Evolutionary conservation across 2,113 vertebrate species (phyloP), one percentile per base, ranked within the genome.

Genomic region (Sialia sialis): DNA sequence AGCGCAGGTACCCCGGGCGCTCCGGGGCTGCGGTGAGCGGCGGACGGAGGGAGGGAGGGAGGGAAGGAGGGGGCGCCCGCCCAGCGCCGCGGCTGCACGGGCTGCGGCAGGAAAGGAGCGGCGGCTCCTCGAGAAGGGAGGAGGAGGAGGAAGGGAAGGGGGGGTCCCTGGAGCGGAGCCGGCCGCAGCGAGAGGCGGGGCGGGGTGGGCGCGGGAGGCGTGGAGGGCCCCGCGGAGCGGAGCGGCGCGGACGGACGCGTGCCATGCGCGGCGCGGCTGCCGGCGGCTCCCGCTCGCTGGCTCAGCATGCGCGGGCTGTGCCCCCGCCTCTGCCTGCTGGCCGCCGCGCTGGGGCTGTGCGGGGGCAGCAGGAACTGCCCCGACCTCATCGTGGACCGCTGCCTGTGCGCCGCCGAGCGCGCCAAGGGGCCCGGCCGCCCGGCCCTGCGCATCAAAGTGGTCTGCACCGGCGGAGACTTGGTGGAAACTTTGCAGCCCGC

Each of bases 391-490:
- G 97, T 98, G 94, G 99, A 98, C 97, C 97, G 96, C 87, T 99
- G 99, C 92, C 98, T 98, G 67, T 99, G 99, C 97, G 94, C 98
- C 10, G 97, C 97, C 21, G 98, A 99, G 96, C 98, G 99, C 85
- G 96, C 98, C 90, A 98, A 98, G 93, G 98, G 98, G 75, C 98
- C 98, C 84, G 98, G 97, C 92, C 98, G 98, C 78, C 98, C 98
- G 44, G 91, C 96, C 29, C 95, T 98, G 81, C 98, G 98, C 48
- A 96, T 99, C 92, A 98, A 98, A 90, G 98, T 98, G 67, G 95
- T 97, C 89, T 99, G 99, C 78, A 98, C 96, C 74, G 98, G 98
- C 70, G 98, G 98, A 39, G 98, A 99, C 77, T 96, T 99, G 97
- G 95, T 98, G 98, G 99, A 99, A 96, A 98, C 98, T 73, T 97